Percentiles rank a stretch among this genome's conserved stretches.
phyloP scores from a whole-genome alignment of 2,888 invertebrate genomes.

The Drosophila barbarae region DNA sequence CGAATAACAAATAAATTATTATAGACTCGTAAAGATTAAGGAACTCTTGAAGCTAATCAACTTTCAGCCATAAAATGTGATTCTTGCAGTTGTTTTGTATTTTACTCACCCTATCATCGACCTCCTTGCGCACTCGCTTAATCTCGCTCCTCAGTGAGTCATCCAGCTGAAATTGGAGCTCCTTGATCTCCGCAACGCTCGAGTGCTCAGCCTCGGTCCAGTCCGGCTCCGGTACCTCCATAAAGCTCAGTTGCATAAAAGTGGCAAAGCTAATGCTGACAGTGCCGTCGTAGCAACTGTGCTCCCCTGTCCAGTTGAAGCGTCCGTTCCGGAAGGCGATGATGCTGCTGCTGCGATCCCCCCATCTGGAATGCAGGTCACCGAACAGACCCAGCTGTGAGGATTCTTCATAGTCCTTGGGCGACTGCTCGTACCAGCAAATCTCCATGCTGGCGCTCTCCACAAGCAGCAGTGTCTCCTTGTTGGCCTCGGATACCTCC shows the following conservation, averaged over 20 bases:
- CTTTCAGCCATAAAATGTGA: not conserved
- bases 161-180: slow-evolving; percentile 81
- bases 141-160: slow-evolving; percentile 79
- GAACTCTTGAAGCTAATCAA: not conserved
- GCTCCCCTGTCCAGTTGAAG: slow-evolving; percentile 81
- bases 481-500: slow-evolving; percentile 78
- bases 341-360: slow-evolving; percentile 81
- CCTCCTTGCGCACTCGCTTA: slow-evolving; percentile 76
- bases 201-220: slow-evolving; percentile 64
- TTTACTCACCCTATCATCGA: slow-evolving; percentile 76
- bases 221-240: slow-evolving; percentile 77
- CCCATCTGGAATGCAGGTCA: slow-evolving; percentile 82
- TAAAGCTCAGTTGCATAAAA: slow-evolving; percentile 75
- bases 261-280: slow-evolving; percentile 77
- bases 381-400: slow-evolving; percentile 80
- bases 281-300: slow-evolving; percentile 79
- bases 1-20: not conserved
- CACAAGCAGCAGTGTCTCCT: slow-evolving; percentile 75
- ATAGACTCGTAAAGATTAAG: not conserved
- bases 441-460: slow-evolving; percentile 79
- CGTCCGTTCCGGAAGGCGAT: slow-evolving; percentile 81
- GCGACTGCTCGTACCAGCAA: slow-evolving; percentile 79
- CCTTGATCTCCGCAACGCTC: slow-evolving; percentile 71
- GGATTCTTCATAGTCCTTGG: slow-evolving; percentile 77
- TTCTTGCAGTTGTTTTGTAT: not conserved